A percentile compares a stretch with the other conserved stretches of the same genome.
Evolutionary conservation across 1,140 invertebrate genomes (phyloP).

Genomic region (Aculops lycopersici): DNA sequence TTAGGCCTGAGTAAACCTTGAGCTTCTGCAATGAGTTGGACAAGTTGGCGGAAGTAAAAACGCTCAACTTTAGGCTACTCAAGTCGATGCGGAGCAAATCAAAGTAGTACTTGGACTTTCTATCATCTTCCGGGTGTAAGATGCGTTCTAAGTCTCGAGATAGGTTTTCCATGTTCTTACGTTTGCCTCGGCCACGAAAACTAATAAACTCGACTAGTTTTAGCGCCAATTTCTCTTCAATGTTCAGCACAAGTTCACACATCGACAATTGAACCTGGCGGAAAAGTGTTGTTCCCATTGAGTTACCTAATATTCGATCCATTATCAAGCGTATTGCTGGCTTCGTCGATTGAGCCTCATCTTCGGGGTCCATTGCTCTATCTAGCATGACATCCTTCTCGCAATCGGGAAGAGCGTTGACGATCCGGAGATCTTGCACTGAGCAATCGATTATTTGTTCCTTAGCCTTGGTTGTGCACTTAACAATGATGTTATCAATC

Average conservation of each 20-base stretch:
- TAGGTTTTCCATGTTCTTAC: conserved; percentile 25
- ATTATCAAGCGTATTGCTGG: conserved; percentile 15
- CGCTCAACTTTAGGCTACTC: conserved; percentile 34
- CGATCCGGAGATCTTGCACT: conserved; percentile 45
- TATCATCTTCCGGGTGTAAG: conserved; percentile 3
- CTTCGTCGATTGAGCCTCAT: conserved; percentile 39
- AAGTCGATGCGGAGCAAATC: conserved; percentile 9
- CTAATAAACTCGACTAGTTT: conserved; percentile 36
- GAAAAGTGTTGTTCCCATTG: conserved; percentile 7
- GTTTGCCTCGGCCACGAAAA: conserved; percentile 20
- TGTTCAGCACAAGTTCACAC: conserved; percentile 42
- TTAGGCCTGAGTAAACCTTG: conserved; percentile 52
- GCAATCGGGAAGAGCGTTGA: background rate
- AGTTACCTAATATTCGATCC: background rate
- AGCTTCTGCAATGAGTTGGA: conserved; percentile 34
- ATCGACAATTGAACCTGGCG: conserved; percentile 44
- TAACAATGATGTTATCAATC: conserved; percentile 33
- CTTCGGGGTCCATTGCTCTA: conserved; percentile 27
- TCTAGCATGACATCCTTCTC: conserved; percentile 10
- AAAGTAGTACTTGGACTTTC: conserved; percentile 10
- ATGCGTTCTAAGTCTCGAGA: background rate
- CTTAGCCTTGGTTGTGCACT: conserved; percentile 22
- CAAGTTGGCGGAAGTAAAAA: conserved; percentile 47
- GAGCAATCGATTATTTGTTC: conserved; percentile 31
- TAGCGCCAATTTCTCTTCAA: conserved; percentile 58